Evolutionary conservation across 35 echinoderm and acorn worm species (phyloP).

Genomic region (Holothuria glaberrima): DNA sequence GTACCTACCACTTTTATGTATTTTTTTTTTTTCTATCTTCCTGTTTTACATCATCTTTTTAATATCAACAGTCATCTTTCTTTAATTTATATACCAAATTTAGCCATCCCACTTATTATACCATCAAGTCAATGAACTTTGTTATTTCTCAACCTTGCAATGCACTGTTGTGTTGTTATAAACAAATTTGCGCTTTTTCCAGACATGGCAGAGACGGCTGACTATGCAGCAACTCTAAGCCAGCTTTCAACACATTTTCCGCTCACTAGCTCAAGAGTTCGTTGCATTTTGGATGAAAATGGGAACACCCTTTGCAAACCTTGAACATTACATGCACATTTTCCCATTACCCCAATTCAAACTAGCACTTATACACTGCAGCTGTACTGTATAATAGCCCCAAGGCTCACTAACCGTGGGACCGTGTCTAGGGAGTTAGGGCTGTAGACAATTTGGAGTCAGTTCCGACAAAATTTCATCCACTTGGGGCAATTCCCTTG

Average conservation of each 20-base stretch:
- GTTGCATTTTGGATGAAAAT: slow-evolving; percentile 18
- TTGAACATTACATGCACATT: slow-evolving; percentile 28
- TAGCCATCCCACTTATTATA: slow-evolving; percentile 19
- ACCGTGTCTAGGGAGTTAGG: slow-evolving; percentile 44
- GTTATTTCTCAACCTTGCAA: neutral
- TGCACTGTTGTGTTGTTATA: slow-evolving; percentile 18
- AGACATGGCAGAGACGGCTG: neutral
- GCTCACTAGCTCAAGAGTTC: slow-evolving; percentile 13
- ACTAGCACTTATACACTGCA: neutral
- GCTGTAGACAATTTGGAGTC: slow-evolving; percentile 51
- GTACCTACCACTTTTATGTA: no score
- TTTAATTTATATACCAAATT: neutral
- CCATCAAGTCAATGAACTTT: slow-evolving; percentile 28
- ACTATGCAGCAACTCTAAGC: neutral
- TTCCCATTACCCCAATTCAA: slow-evolving; percentile 35
- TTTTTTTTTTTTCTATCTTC: no score
- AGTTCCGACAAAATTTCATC: slow-evolving; percentile 44
- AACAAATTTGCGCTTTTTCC: slow-evolving; percentile 6
- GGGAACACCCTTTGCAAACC: neutral
- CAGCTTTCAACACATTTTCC: slow-evolving; percentile 20
- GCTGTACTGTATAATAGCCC: slow-evolving; percentile 38
- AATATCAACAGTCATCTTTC: neutral
- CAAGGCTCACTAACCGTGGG: slow-evolving; percentile 20
- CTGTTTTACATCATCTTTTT: neutral
- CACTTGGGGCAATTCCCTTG: slow-evolving; percentile 44